A percentile compares a stretch with the other conserved stretches of the same genome.
phyloP scores from a whole-genome alignment of 2,888 invertebrate species.

The Nebria brevicollis region DNA sequence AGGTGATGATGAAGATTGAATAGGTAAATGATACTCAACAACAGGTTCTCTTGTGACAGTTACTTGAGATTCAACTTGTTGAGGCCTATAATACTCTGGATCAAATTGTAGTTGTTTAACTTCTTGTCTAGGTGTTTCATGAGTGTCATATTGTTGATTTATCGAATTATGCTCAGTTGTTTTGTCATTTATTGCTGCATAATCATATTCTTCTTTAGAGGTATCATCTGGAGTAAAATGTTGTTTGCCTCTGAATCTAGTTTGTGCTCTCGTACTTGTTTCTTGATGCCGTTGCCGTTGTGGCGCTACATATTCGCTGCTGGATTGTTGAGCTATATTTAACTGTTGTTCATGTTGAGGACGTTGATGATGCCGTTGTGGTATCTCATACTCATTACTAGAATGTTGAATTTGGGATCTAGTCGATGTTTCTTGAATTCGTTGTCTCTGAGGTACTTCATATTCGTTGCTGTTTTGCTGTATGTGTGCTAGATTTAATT shows the following conservation, averaged over 20 bases:
- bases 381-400: background rate
- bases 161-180: conserved; percentile 30
- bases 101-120: background rate
- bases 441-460: background rate
- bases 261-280: background rate
- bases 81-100: background rate
- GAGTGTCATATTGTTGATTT: conserved; percentile 3
- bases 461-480: background rate
- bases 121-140: conserved; percentile 13
- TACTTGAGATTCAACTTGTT: conserved; percentile 23
- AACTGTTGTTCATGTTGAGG: background rate
- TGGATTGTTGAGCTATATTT: background rate
- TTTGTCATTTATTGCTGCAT: conserved; percentile 49
- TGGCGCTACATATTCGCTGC: background rate
- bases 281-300: background rate
- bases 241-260: conserved; percentile 26
- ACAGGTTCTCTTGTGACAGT: conserved; percentile 32
- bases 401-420: background rate
- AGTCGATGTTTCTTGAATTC: background rate
- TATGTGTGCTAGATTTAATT: background rate
- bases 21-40: conserved; percentile 30
- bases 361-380: background rate
- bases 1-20: background rate
- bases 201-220: conserved; percentile 59
- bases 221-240: conserved; percentile 56